Percentiles rank a stretch among this genome's conserved stretches.
phyloP scores from a whole-genome alignment of 2,797 vertebrate species.

The Silurus lanzhouensis region DNA sequence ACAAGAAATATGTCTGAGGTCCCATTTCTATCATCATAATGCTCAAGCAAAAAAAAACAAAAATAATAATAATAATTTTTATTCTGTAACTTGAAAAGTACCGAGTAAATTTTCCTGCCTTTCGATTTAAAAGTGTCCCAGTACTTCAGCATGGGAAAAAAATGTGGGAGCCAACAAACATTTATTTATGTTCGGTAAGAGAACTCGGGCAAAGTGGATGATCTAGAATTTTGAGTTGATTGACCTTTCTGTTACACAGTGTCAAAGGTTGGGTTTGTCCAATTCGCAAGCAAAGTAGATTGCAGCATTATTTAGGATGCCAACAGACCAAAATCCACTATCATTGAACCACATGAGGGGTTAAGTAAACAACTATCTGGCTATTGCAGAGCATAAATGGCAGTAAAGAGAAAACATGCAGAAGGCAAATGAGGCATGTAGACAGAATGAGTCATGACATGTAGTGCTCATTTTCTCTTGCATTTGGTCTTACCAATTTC shows the following conservation, averaged over 20 bases:
- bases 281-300: background rate
- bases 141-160: background rate
- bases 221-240: background rate
- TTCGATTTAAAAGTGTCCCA: background rate
- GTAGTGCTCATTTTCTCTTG: background rate
- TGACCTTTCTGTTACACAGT: background rate
- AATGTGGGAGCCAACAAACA: background rate
- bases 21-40: background rate
- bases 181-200: background rate
- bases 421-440: background rate
- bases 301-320: background rate
- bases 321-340: background rate
- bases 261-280: background rate
- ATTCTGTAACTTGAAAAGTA: background rate
- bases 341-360: background rate
- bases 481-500: background rate
- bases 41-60: background rate
- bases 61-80: too few species aligned
- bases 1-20: background rate
- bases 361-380: background rate
- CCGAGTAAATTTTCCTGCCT: background rate
- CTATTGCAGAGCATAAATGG: background rate
- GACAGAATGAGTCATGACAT: background rate
- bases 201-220: background rate
- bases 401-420: background rate